Conservation (phyloP, 1,140 invertebrate genomes). For the Pseudobourletiella spinata region DNA sequence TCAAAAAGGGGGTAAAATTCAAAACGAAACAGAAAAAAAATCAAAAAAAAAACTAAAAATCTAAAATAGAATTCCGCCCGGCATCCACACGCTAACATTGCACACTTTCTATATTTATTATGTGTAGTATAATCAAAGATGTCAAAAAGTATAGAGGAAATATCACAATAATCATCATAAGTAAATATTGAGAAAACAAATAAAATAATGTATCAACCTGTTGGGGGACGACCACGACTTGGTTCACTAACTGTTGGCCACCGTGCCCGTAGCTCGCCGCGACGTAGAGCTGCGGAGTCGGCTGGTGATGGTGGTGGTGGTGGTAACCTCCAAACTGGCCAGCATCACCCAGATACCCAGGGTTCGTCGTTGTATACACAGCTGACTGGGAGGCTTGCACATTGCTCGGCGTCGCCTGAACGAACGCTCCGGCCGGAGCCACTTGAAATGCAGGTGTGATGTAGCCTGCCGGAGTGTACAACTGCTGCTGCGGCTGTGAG, state of each 20-base stretch:
- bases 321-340: slow-evolving; percentile 22
- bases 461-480: slow-evolving; percentile 27
- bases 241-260: slow-evolving; percentile 23
- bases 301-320: slow-evolving; percentile 12
- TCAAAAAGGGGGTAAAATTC: too few relatives aligned
- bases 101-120: too few relatives aligned
- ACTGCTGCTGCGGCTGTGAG: slow-evolving; percentile 33
- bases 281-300: slow-evolving; percentile 16
- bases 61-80: too few relatives aligned
- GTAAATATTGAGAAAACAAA: slow-evolving; percentile 5
- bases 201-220: slow-evolving; percentile 16
- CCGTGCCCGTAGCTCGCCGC: slow-evolving; percentile 11
- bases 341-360: slow-evolving; percentile 29
- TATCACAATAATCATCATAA: not conserved
- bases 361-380: slow-evolving; percentile 35
- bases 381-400: slow-evolving; percentile 29
- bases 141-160: too few relatives aligned
- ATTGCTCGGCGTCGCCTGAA: slow-evolving; percentile 19
- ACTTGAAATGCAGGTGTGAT: slow-evolving; percentile 21
- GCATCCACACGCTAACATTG: too few relatives aligned
- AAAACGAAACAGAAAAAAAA: slow-evolving; percentile 5
- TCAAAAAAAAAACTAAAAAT: not conserved
- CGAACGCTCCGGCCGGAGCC: slow-evolving; percentile 15
- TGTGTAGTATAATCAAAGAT: too few relatives aligned
- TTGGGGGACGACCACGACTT: slow-evolving; percentile 24